Evolutionary conservation across 2,888 invertebrate species (phyloP).

Genomic region (Patella caerulea): DNA sequence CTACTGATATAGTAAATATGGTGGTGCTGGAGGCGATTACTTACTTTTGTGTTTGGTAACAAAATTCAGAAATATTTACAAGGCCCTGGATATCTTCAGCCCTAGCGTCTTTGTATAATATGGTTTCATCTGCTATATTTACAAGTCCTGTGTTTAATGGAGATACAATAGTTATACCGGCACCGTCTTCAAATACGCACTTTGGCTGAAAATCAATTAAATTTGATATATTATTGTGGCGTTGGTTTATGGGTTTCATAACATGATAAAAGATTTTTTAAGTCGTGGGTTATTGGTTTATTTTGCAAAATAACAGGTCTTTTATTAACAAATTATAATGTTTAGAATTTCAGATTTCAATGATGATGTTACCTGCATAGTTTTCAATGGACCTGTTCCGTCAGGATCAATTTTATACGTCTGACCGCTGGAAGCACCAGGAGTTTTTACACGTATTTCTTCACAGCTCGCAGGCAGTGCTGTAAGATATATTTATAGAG

Average conservation of each 20-base stretch:
- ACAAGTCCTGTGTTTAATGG: conserved; percentile 3
- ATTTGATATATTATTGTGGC: no score
- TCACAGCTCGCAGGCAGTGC: conserved; percentile 45
- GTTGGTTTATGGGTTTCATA: no score
- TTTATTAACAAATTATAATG: no score
- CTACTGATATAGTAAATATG: no score
- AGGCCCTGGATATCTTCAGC: conserved; percentile 40
- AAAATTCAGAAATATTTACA: conserved; percentile 41
- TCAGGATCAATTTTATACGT: conserved; percentile 51
- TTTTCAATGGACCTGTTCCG: conserved; percentile 36
- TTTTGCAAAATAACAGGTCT: no score
- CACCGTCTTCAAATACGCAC: conserved; percentile 41
- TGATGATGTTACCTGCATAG: conserved; percentile 35
- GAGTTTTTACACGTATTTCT: conserved; percentile 34
- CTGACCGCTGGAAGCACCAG: conserved; percentile 28
- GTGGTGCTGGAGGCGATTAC: neutral
- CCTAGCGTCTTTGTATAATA: conserved; percentile 29
- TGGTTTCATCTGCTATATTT: conserved; percentile 18
- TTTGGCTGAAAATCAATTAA: conserved; percentile 32
- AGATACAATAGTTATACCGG: conserved; percentile 44
- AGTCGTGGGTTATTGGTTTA: no score
- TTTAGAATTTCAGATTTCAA: no score
- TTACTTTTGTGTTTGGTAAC: conserved; percentile 45
- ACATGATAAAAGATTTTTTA: no score
- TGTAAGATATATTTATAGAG: conserved; percentile 3